Conservation (phyloP, 2,888 invertebrate genomes). For the Zaprionus lineosus region DNA sequence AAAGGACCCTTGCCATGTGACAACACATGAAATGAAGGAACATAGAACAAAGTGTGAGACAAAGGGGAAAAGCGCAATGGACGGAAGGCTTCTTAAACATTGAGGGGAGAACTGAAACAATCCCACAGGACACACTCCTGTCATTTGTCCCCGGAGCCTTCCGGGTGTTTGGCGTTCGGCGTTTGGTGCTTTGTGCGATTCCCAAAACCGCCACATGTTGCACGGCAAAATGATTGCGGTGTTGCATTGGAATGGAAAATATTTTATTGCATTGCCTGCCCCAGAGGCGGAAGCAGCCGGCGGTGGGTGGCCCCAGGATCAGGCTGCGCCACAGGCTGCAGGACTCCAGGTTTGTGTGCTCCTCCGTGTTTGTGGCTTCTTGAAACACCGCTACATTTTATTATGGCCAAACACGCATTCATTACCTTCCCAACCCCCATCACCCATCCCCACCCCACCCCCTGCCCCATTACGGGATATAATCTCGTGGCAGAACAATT, state of each 20-base stretch:
- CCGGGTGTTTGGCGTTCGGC: too few relatives aligned
- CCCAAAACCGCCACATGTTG: constrained; percentile 40
- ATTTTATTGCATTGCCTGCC: constrained; percentile 62
- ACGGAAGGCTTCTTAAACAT: too few relatives aligned
- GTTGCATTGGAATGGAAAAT: constrained; percentile 52
- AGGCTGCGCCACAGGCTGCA: not conserved
- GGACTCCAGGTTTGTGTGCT: constrained; percentile 13
- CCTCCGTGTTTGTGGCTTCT: constrained; percentile 60
- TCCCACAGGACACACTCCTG: too few relatives aligned
- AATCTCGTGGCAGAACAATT: too few relatives aligned
- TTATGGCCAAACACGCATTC: constrained; percentile 73
- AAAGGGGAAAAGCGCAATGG: not conserved
- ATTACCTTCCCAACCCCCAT: constrained; percentile 45
- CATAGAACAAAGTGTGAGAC: too few relatives aligned
- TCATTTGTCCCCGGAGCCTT: too few relatives aligned
- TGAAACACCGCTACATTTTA: constrained; percentile 67
- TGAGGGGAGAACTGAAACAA: too few relatives aligned
- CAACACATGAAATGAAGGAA: constrained; percentile 19
- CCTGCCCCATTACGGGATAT: too few relatives aligned
- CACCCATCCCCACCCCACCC: not conserved
- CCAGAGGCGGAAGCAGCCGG: constrained; percentile 19
- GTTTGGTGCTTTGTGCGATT: constrained; percentile 29
- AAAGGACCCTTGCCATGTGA: constrained; percentile 43
- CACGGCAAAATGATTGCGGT: constrained; percentile 62
- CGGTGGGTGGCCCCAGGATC: constrained; percentile 28